Evolutionary conservation across 2,888 invertebrate genomes (phyloP), one percentile per base, ranked within the genome.

Genomic region (Epirrhoe alternata): DNA sequence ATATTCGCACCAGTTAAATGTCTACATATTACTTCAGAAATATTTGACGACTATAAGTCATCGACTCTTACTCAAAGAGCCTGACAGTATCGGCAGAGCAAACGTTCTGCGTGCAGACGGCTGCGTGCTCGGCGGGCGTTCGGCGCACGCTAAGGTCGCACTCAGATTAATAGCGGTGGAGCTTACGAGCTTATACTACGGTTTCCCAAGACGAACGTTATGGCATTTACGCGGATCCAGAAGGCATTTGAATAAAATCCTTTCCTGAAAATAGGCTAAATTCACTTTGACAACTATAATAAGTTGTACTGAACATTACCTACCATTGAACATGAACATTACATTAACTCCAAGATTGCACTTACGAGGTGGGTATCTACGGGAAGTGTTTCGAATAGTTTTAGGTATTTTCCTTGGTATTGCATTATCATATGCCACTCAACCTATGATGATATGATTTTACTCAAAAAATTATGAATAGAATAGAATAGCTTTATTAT

Each of bases 121-220:
- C 69, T 76, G 76, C 77, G 76, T 80, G 83, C 66, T 62, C 77
- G 81, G 84, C 85, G 90, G 89, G 92, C 90, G 88, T 85, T 80
- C 73, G 59, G 69, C 71, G 72, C 86, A 90, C 91, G 92, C 90
- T 84, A 91, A 90, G 92, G 90, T 86, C 90, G 83, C 82, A 82
- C 86, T 83, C 82, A 84, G 82, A 89, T 89, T 88, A 88, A 88
- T 87, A 81, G 83, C 83, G 73, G 55, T 54, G n/a, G 51, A 62
- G 61, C 55, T 79, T 78, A 78, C 79, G 77, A 78, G 79, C 82
- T 77, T 79, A 81, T 85, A 16, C 50, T 38, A 42, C 16, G 42
- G 14, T 50, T 42, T 59, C 24, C n/a, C 24, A 6, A 59, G 1
- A 59, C 8, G 10, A 52, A 38, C 59, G 42, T 59, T 0, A 38